These are phyloP conservation scores for Chrysaora quinquecirrha DNA, from an alignment of 30 jellyfish, hydroid and myxozoan species.

Conservation along the genomic window DNA sequence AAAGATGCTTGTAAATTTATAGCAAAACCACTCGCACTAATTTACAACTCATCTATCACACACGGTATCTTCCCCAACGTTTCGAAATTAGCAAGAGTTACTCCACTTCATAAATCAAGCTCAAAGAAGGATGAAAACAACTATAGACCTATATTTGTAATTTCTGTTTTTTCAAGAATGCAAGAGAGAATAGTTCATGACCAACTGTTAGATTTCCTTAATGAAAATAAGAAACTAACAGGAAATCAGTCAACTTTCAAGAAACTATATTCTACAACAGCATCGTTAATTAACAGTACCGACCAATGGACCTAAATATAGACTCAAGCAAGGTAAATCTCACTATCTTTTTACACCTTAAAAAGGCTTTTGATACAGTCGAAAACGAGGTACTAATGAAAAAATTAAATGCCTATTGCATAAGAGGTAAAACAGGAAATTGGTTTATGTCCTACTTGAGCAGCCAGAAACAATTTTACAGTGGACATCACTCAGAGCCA, in stretches of 20 bases:
- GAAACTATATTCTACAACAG: no score
- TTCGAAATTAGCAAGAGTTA: conserved; percentile 41
- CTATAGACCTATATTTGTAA: conserved; percentile 34
- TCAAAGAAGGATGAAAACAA: conserved; percentile 11
- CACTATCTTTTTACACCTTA: conserved; percentile 22
- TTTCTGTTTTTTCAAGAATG: no score
- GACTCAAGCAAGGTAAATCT: conserved; percentile 8
- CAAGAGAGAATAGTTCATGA: conserved; percentile 20
- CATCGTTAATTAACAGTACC: conserved; percentile 28
- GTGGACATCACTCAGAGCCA: not conserved
- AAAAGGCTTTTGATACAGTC: no score
- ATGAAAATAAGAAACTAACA: not conserved
- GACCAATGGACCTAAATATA: conserved; percentile 18
- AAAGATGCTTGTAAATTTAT: no score
- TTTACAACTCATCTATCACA: no score
- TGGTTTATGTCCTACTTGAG: not conserved
- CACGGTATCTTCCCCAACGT: conserved; percentile 39
- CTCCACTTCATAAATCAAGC: conserved; percentile 2
- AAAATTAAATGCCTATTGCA: not conserved
- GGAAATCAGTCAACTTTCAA: no score
- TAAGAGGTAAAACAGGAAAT: not conserved
- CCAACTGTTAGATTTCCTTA: conserved; percentile 33
- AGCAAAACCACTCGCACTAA: no score
- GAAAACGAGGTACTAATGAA: conserved; percentile 8
- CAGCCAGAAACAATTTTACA: not conserved